Conservation (phyloP, 2,797 vertebrate species). For the Melanotaenia maccullochi region DNA sequence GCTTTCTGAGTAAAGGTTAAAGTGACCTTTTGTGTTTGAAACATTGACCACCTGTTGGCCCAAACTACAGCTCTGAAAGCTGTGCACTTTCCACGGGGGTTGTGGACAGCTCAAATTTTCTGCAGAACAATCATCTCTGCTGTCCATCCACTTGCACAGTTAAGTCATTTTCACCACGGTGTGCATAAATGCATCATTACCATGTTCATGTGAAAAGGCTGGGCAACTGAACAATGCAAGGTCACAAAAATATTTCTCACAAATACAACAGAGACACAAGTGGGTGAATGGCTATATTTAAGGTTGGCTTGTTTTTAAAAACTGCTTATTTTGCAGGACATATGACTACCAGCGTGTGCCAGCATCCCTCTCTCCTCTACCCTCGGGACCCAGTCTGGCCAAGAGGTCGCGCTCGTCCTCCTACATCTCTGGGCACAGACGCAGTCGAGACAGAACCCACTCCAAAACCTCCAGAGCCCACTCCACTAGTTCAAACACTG, state of each 20-base stretch:
- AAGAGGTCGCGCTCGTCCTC: conserved; percentile 81
- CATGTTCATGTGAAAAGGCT: neutral
- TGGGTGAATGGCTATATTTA: neutral
- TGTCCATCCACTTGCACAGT: neutral
- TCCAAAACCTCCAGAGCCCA: conserved; percentile 82
- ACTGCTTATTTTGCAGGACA: conserved; percentile 63
- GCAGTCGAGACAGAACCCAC: conserved; percentile 80
- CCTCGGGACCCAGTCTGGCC: conserved; percentile 76
- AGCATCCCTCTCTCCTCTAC: conserved; percentile 75
- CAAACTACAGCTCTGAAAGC: conserved; percentile 8
- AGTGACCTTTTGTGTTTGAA: neutral
- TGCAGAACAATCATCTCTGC: conserved; percentile 13
- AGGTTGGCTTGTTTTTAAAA: conserved; percentile 16
- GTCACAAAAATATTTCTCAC: neutral
- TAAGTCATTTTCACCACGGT: conserved; percentile 8
- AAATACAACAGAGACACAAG: conserved; percentile 10
- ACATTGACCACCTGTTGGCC: conserved; percentile 2
- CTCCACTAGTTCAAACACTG: conserved; percentile 75
- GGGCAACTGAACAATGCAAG: neutral
- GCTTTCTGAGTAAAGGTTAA: conserved; percentile 8
- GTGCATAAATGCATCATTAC: conserved; percentile 10
- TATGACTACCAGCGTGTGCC: conserved; percentile 86
- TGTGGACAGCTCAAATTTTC: conserved; percentile 1
- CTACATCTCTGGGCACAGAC: conserved; percentile 78
- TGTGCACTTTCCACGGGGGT: neutral